Conservation (phyloP, 2,888 invertebrate genomes). For the Phragmatobia fuliginosa region DNA sequence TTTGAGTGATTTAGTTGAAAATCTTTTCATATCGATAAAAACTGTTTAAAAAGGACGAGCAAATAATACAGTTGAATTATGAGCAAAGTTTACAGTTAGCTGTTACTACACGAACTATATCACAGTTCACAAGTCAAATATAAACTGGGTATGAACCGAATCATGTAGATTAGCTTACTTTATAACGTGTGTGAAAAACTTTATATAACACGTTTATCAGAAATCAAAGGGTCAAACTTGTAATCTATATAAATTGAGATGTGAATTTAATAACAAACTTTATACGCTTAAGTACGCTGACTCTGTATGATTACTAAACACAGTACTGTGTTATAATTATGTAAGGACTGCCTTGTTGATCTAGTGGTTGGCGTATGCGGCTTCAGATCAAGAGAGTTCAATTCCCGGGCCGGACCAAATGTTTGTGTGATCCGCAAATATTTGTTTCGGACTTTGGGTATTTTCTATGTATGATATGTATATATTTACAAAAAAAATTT, state of each 20-base stretch:
- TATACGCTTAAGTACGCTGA: not conserved
- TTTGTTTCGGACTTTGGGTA: no score
- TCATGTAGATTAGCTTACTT: not conserved
- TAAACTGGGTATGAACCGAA: not conserved
- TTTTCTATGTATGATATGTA: no score
- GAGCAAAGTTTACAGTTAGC: not conserved
- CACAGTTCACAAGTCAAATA: not conserved
- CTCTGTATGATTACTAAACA: not conserved
- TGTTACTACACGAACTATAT: not conserved
- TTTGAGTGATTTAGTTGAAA: no score
- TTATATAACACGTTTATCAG: not conserved
- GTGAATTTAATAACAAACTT: not conserved
- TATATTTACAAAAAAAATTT: no score
- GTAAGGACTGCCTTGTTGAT: no score
- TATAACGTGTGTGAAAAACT: not conserved
- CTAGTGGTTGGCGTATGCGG: no score
- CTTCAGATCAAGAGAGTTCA: no score
- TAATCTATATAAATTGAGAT: not conserved
- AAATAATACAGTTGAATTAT: not conserved
- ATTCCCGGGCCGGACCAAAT: no score
- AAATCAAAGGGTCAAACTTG: not conserved
- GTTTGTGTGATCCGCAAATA: no score
- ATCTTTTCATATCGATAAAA: no score
- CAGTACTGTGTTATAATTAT: not conserved
- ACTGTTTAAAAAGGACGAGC: no score